phyloP scores from a whole-genome alignment of 1,140 invertebrate species.

The Drosophila bipectinata region DNA sequence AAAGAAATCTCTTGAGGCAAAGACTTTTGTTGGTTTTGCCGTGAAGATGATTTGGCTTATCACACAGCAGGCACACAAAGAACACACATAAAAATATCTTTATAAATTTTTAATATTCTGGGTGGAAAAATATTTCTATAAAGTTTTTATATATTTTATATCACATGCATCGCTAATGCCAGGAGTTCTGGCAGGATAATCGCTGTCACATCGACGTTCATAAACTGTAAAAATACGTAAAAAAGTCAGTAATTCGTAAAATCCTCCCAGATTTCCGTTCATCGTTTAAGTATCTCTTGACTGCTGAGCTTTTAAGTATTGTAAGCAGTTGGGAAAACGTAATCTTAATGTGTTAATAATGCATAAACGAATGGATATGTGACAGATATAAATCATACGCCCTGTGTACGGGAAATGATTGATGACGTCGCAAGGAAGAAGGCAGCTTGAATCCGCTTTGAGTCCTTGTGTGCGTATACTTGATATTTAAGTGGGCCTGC shows the following conservation, averaged over 20 bases:
- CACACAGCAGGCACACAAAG: slow-evolving; percentile 13
- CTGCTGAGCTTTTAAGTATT: slow-evolving; percentile 47
- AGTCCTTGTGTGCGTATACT: slow-evolving; percentile 45
- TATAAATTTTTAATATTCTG: too few relatives aligned
- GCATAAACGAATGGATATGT: slow-evolving; percentile 55
- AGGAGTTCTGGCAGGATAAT: slow-evolving; percentile 38
- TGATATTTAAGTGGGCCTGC: slow-evolving; percentile 56
- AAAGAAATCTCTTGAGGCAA: slow-evolving; percentile 53
- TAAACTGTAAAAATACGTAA: slow-evolving; percentile 33
- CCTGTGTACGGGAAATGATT: slow-evolving; percentile 48
- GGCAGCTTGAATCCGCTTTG: slow-evolving; percentile 18
- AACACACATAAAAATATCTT: background rate
- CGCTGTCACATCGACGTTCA: slow-evolving; percentile 46
- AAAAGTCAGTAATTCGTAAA: slow-evolving; percentile 11
- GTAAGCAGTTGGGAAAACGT: slow-evolving; percentile 49
- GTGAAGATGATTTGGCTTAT: slow-evolving; percentile 27
- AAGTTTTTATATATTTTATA: too few relatives aligned
- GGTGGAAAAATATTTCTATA: too few relatives aligned
- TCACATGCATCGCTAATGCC: background rate
- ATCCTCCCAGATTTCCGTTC: background rate
- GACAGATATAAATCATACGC: slow-evolving; percentile 67
- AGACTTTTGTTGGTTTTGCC: slow-evolving; percentile 3
- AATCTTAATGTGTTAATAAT: slow-evolving; percentile 73
- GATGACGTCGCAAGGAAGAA: slow-evolving; percentile 35
- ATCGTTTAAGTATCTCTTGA: slow-evolving; percentile 15